Evolutionary conservation across 1,140 invertebrate species (phyloP).

Genomic region (Microplitis demolitor): DNA sequence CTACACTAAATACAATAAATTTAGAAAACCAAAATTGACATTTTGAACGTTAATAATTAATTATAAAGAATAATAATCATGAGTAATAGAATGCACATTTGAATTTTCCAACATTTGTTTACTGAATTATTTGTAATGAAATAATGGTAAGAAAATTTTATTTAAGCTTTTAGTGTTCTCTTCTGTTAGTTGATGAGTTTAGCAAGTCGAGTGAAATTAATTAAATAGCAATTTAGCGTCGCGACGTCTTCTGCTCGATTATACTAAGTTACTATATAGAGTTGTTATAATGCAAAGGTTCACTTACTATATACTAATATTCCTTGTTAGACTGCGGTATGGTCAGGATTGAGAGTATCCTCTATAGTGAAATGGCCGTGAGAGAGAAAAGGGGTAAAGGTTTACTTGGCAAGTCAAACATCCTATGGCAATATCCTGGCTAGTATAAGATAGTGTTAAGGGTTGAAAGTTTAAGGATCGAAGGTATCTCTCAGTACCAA

Average conservation of each 20-base stretch:
- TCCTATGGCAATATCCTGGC: slow-evolving; percentile 50
- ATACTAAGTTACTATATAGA: slow-evolving; percentile 25
- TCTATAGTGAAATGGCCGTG: neutral
- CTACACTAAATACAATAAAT: no score
- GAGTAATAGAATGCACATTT: no score
- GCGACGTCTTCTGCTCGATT: slow-evolving; percentile 12
- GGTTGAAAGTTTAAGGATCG: slow-evolving; percentile 20
- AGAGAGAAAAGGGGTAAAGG: slow-evolving; percentile 23
- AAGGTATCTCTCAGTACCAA: slow-evolving; percentile 2
- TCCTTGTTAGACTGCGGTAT: slow-evolving; percentile 48
- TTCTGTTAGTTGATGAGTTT: neutral
- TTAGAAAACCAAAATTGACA: no score
- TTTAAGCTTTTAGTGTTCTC: neutral
- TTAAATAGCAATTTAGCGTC: slow-evolving; percentile 50
- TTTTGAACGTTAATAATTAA: no score
- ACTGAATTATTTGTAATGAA: no score
- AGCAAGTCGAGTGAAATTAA: slow-evolving; percentile 50
- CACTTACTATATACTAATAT: slow-evolving; percentile 44
- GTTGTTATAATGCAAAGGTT: slow-evolving; percentile 26
- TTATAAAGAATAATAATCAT: no score
- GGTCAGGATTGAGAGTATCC: slow-evolving; percentile 19
- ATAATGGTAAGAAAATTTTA: neutral
- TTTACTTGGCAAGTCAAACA: slow-evolving; percentile 56
- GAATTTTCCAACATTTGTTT: no score
- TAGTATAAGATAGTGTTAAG: slow-evolving; percentile 44